These are phyloP conservation scores for Yponomeuta malinellus DNA, from an alignment of 2,888 invertebrate genomes.

Conservation along the genomic window DNA sequence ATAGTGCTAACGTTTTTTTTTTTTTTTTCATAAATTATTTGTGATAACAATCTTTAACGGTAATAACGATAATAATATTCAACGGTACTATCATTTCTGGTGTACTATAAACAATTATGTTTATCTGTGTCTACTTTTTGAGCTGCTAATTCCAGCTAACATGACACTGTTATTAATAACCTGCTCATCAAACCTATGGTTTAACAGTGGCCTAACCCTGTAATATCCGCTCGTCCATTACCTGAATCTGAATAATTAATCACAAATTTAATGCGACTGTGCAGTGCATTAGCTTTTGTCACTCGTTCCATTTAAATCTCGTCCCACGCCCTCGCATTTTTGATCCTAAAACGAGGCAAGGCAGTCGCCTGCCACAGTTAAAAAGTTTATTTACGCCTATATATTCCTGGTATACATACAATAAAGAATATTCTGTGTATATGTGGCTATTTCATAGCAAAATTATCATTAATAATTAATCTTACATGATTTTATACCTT, in stretches of 20 bases:
- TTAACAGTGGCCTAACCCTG: background rate
- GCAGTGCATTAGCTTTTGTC: background rate
- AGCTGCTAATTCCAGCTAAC: background rate
- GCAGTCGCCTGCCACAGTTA: background rate
- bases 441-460: background rate
- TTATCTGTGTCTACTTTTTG: background rate
- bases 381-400: background rate
- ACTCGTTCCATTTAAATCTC: background rate
- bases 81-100: too few species aligned
- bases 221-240: background rate
- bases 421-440: too few species aligned
- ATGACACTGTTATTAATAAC: background rate
- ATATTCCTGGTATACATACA: background rate
- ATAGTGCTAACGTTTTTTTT: too few species aligned
- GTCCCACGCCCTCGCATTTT: background rate
- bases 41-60: too few species aligned
- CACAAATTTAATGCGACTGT: background rate
- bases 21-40: too few species aligned
- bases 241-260: constrained; percentile 1
- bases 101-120: background rate
- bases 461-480: too few species aligned
- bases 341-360: background rate
- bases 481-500: too few species aligned
- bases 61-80: too few species aligned
- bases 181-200: background rate